Evolutionary conservation across 2,888 invertebrate genomes (phyloP).

Genomic region (Metalampra italica): DNA sequence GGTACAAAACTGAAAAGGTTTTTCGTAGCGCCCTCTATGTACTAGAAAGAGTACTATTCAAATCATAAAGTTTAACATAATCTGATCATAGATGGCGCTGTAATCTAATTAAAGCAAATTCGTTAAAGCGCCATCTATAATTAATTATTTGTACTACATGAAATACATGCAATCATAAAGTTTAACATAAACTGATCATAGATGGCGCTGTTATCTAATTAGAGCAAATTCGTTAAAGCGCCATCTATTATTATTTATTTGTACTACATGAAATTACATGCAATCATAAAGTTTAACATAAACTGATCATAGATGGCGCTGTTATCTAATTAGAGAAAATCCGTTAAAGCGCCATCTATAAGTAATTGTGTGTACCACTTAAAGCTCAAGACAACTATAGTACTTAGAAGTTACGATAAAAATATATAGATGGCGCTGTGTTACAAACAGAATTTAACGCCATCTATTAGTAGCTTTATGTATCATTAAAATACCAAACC

Average conservation of each 20-base stretch:
- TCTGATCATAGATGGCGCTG: slow-evolving; percentile 23
- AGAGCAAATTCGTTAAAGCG: background rate
- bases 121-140: background rate
- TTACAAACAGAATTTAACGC: too few species aligned
- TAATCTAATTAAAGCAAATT: background rate
- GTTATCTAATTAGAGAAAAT: background rate
- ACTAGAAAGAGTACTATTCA: too few species aligned
- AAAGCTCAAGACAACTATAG: background rate
- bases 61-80: too few species aligned
- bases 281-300: too few species aligned
- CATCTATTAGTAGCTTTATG: too few species aligned
- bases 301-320: slow-evolving; percentile 23
- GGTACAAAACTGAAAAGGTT: background rate
- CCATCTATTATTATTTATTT: background rate
- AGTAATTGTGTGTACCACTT: background rate
- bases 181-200: slow-evolving; percentile 4
- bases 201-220: slow-evolving; percentile 23
- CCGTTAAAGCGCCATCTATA: background rate
- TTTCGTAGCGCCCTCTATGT: background rate
- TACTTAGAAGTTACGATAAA: too few species aligned
- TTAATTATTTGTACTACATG: background rate
- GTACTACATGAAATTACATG: too few species aligned
- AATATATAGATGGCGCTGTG: too few species aligned
- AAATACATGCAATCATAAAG: too few species aligned
- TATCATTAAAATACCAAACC: too few species aligned